Base-by-base conservation (phyloP, 2,797 vertebrate genomes). In the Enteromius mattozi region DNA sequence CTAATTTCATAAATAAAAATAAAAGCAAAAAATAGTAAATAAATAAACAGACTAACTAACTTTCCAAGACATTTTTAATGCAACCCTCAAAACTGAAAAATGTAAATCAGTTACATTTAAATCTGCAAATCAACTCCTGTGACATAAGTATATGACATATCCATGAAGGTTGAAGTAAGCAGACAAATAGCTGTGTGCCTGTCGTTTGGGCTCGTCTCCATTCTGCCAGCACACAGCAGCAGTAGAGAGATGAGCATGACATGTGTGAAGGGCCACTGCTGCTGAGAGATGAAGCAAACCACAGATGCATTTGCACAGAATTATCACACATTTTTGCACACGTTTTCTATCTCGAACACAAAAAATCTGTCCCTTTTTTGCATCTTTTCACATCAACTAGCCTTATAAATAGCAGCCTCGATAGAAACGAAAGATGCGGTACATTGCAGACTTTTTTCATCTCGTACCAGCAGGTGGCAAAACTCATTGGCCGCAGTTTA, bases 181-280 rank as follows among this genome's bases (percentile, higher is more conserved):
- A 35, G 21, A 49, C 19, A 45, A 65, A 82, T 72, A 81, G 5
- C 40, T 24, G 56, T 27, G 40, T 61, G 49, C 12, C 80, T 74
- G 70, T 82, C 56, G 61, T 24, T 40, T 78, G 56, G 56, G 30
- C 56, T 75, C 40, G 14, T 72, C 42, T 75, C 10, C 21, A 74
- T 75, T 68, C 78, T 69, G 78, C 45, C 45, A 68, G 56, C 37
- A 78, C 76, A 45, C 24, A 81, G 68, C 68, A 71, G 70, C 70
- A 65, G 27, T 51, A 21, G 30, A 75, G 45, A 35, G 59, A 65
- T 24, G 70, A 75, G 70, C 35, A 65, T 51, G 59, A 65, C 33
- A 82, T 63, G 70, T 82, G 81, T 75, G 81, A 82, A 74, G 56
- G 56, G 70, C 81, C 56, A 82, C 42, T 82, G 56, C 80, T 82